Evolutionary conservation across 2,888 invertebrate genomes (phyloP), one percentile per base, ranked within the genome.

Genomic region (Epistrophella euchroma): DNA sequence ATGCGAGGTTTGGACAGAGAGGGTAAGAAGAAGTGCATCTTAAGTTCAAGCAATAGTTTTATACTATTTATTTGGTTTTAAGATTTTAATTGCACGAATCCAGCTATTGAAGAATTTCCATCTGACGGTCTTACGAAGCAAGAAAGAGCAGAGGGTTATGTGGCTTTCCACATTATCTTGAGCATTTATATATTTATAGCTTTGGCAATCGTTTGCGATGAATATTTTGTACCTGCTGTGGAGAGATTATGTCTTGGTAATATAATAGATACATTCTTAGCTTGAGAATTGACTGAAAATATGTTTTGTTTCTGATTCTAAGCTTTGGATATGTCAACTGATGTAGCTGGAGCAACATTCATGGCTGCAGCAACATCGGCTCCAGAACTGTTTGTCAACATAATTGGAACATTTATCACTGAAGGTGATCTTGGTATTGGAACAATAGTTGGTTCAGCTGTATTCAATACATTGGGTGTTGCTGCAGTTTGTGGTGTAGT

Each of bases 351-450:
- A 10, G 98, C 98, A 64, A 98, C 98, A 4, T 97, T 98, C 91
- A 98, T 98, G 98, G 98, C 98, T 15, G 96, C 97, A 13, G 98
- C 97, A 25, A 97, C 97, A 28, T 97, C 97, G 40, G 97, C 97
- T 22, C 98, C 98, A 9, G 98, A 98, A 93, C 93, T 97, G 37
- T 98, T 97, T 92, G 97, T 97, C 75, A 97, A 97, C 91, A 95
- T 97, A 88, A 97, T 98, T 90, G 97, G 96, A 32, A 96, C 96
- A 55, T 97, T 97, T 92, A 96, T 97, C 90, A 96, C 96, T 64
- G 96, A 96, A 91, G 96, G 96, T 80, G 97, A 97, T 91, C 96
- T 97, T 89, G 97, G 97, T 52, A 95, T 97, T 37, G 97, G 97
- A 50, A 96, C 97, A 85, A 96, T 97, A 88, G 96, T 97, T 55